These are phyloP conservation scores for Caenorhabditis macrosperma DNA, from an alignment of 2,888 invertebrate genomes.

Conservation along the genomic window DNA sequence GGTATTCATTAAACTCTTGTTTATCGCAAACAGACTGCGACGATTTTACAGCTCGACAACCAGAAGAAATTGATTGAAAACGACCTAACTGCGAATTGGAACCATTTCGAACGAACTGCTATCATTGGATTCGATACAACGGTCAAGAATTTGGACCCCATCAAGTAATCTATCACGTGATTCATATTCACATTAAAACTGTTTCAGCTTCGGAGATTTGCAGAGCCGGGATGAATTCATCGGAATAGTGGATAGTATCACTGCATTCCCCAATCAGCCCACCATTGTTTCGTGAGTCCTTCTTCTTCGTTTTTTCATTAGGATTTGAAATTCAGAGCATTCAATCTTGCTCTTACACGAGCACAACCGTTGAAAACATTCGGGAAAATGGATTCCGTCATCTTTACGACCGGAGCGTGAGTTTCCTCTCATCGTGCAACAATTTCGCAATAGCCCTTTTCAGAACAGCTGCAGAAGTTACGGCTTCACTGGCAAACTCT, in stretches of 20 bases:
- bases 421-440: neutral
- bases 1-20: conserved; percentile 8
- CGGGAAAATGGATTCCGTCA: conserved; percentile 40
- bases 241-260: conserved; percentile 1
- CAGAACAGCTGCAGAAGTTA: conserved; percentile 32
- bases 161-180: conserved; percentile 4
- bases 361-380: conserved; percentile 22
- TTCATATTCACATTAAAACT: neutral
- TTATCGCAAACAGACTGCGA: neutral
- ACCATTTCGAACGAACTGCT: conserved; percentile 53
- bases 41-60: conserved; percentile 10
- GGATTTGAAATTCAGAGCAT: conserved; percentile 32
- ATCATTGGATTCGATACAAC: conserved; percentile 47
- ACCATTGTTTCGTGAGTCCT: conserved; percentile 30
- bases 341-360: conserved; percentile 18
- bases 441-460: neutral
- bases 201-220: conserved; percentile 43
- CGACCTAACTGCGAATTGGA: conserved; percentile 40
- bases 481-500: neutral
- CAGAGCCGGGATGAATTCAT: conserved; percentile 25
- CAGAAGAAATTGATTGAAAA: conserved; percentile 18
- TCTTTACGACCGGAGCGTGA: conserved; percentile 52
- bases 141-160: conserved; percentile 4
- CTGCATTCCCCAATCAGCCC: conserved; percentile 8
- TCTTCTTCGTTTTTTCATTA: neutral